phyloP scores from a whole-genome alignment of 1,140 invertebrate genomes.

The Trachelipus rathkii region DNA sequence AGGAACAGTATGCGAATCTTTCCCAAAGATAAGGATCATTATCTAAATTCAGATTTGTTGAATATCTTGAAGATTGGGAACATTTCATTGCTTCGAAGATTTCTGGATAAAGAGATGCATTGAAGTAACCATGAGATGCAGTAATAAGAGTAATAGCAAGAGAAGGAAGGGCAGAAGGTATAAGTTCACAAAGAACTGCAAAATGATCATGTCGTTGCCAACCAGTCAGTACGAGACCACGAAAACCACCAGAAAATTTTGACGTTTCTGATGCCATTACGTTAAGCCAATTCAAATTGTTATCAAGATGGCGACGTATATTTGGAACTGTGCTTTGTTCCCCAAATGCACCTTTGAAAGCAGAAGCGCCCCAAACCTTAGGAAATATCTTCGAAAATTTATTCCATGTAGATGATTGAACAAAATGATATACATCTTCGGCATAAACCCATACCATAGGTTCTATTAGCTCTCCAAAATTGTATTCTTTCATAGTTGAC shows the following conservation, averaged over 20 bases:
- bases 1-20: slow-evolving; percentile 56
- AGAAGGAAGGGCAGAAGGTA: slow-evolving; percentile 76
- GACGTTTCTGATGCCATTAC: slow-evolving; percentile 58
- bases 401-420: slow-evolving; percentile 63
- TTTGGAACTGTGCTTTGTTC: slow-evolving; percentile 65
- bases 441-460: slow-evolving; percentile 82
- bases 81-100: slow-evolving; percentile 59
- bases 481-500: slow-evolving; percentile 56
- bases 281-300: slow-evolving; percentile 67
- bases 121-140: slow-evolving; percentile 60
- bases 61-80: slow-evolving; percentile 44
- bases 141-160: slow-evolving; percentile 62
- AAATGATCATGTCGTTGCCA: slow-evolving; percentile 88
- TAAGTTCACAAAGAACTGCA: slow-evolving; percentile 82
- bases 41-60: slow-evolving; percentile 53
- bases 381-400: slow-evolving; percentile 76
- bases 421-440: slow-evolving; percentile 60
- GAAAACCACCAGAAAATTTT: slow-evolving; percentile 58
- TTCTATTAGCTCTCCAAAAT: slow-evolving; percentile 69
- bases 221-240: slow-evolving; percentile 54
- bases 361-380: slow-evolving; percentile 80
- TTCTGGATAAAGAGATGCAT: slow-evolving; percentile 55
- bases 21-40: slow-evolving; percentile 60
- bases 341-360: slow-evolving; percentile 70
- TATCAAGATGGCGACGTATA: slow-evolving; percentile 63